Percentiles rank a stretch among this genome's conserved stretches.
Conservation (phyloP, 2,888 invertebrate genomes). For the Cremastinae sp. region DNA sequence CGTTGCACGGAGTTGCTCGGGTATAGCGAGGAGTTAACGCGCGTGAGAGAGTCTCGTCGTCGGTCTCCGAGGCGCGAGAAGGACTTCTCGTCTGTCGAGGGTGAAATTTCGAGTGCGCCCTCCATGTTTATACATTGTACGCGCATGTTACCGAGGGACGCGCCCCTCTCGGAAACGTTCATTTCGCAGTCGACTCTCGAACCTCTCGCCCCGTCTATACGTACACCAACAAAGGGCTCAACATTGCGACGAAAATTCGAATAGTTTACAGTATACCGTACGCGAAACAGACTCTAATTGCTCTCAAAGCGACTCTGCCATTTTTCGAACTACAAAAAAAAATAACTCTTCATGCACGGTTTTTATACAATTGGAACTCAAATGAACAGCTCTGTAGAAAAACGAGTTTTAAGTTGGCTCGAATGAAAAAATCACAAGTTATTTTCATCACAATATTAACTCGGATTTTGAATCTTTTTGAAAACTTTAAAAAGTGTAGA, state of each 20-base stretch:
- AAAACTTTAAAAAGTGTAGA: too few species aligned
- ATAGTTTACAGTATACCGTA: slow-evolving; percentile 17
- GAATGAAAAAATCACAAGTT: too few species aligned
- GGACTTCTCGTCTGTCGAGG: slow-evolving; percentile 51
- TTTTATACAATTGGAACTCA: background rate
- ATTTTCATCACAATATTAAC: too few species aligned
- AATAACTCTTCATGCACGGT: slow-evolving; percentile 11
- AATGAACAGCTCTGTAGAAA: too few species aligned
- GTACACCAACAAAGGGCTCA: slow-evolving; percentile 67
- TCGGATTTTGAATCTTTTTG: too few species aligned
- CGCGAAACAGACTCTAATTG: too few species aligned
- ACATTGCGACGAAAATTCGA: slow-evolving; percentile 67
- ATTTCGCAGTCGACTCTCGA: slow-evolving; percentile 63
- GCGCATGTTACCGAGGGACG: background rate
- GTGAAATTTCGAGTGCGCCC: slow-evolving; percentile 52
- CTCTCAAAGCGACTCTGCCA: too few species aligned
- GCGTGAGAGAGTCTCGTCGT: slow-evolving; percentile 58
- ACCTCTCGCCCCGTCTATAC: slow-evolving; percentile 8
- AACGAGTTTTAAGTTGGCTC: too few species aligned
- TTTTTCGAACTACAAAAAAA: slow-evolving; percentile 29
- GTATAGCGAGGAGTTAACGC: slow-evolving; percentile 48
- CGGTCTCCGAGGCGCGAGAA: slow-evolving; percentile 47
- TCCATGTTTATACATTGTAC: slow-evolving; percentile 12
- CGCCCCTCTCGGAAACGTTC: slow-evolving; percentile 60
- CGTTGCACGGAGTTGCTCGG: background rate